Evolutionary conservation across 2,888 invertebrate genomes (phyloP), one percentile per base, ranked within the genome.

Genomic region (Meteorus colon): DNA sequence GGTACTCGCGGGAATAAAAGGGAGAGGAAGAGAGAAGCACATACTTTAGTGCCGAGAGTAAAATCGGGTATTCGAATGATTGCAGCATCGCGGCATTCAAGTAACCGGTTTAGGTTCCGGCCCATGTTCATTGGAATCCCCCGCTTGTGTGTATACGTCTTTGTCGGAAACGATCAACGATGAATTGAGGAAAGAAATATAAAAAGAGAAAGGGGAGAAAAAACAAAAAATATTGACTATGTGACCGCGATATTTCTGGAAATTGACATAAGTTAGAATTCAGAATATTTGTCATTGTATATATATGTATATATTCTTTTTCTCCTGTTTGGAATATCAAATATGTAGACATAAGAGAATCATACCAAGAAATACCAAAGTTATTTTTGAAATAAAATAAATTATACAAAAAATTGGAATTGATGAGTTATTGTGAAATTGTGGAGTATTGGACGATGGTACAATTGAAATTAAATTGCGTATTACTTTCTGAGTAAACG

Each of bases 81-180:
- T 74, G 74, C 62, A 69, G 74, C 70, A 70, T 70, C 70, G 69
- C 41, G 70, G 70, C 51, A 74, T 74, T 74, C 59, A 63, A 69
- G 48, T 48, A 75, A 75, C 75, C 75, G 75, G 75, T 75, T 75
- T 60, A 68, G 68, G 63, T 68, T 62, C 69, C 65, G 75, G 66
- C 69, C 72, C 63, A 70, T 60, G 70, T 70, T 70, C 70, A 59
- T 70, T 41, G 60, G 70, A 70, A 70, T 70, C 70, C 60, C 70
- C 37, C 60, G 70, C 59, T 48, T 48, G 63, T 63, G 63, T 72
- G 72, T 55, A 55, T 55, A 55, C 55, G 55, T 72, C 72, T 72
- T 72, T 72, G 72, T 72, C 72, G 72, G 72, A 72, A 72, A 72
- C 63, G 72, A 72, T 72, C 72, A 72, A 63, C 72, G 72, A 72